Conservation (phyloP, 2,888 invertebrate species). For the Cordylochernes scorpioides region DNA sequence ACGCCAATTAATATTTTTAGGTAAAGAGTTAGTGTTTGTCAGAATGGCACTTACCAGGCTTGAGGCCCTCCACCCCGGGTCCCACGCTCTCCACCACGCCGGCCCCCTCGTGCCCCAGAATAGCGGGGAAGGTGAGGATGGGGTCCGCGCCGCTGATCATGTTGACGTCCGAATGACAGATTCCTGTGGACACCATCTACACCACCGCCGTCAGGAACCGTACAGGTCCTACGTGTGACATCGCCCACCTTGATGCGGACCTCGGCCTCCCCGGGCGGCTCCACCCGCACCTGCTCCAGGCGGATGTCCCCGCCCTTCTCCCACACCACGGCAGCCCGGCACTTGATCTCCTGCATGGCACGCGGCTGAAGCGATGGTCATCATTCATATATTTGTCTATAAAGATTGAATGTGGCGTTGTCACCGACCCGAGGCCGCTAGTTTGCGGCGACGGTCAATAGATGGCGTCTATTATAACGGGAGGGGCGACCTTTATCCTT, state of each 20-base stretch:
- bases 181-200: conserved; percentile 1
- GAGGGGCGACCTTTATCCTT: no score
- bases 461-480: no score
- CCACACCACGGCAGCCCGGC: not conserved
- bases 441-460: no score
- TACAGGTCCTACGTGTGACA: not conserved
- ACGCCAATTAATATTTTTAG: no score
- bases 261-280: not conserved
- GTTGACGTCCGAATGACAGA: not conserved
- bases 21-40: no score
- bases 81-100: conserved; percentile 35
- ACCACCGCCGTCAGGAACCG: not conserved
- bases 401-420: no score
- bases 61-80: conserved; percentile 25
- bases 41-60: conserved; percentile 32
- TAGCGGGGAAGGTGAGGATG: conserved; percentile 13
- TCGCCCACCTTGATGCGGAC: not conserved
- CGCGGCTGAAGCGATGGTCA: no score
- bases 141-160: not conserved
- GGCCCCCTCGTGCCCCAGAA: conserved; percentile 69
- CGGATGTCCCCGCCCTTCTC: not conserved
- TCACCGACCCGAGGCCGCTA: no score
- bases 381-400: no score
- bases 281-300: not conserved
- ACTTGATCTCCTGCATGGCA: not conserved